phyloP scores from a whole-genome alignment of 2,888 invertebrate genomes.

The Caenorhabditis uteleia region DNA sequence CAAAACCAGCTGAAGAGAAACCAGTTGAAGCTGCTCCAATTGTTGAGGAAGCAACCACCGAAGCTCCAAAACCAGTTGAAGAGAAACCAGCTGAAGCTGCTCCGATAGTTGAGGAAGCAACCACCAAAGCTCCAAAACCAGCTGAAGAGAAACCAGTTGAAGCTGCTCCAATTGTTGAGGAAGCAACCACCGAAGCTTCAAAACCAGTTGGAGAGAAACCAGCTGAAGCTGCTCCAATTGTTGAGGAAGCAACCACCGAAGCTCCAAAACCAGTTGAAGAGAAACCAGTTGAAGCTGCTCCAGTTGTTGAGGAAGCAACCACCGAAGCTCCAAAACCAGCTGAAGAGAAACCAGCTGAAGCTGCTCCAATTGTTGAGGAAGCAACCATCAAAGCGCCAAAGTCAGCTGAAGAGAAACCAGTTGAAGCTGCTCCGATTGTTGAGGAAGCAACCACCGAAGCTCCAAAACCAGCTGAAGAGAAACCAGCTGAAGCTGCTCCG shows the following conservation, averaged over 20 bases:
- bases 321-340: too few species aligned
- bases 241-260: too few species aligned
- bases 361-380: not conserved
- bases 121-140: constrained; percentile 4
- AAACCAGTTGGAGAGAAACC: constrained; percentile 5
- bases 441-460: constrained; percentile 8
- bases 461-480: constrained; percentile 3
- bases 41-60: constrained; percentile 1
- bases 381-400: not conserved
- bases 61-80: constrained; percentile 1
- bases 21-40: not conserved
- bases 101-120: too few species aligned
- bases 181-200: constrained; percentile 4
- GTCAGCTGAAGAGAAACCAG: constrained; percentile 5
- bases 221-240: too few species aligned
- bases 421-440: not conserved
- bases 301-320: too few species aligned
- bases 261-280: not conserved
- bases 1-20: not conserved
- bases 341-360: not conserved
- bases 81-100: not conserved
- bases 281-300: constrained; percentile 4
- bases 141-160: constrained; percentile 5
- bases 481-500: not conserved
- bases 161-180: too few species aligned